These are phyloP conservation scores for Drosophila neoperkinsi DNA, from an alignment of 2,888 invertebrate species.

Conservation along the genomic window DNA sequence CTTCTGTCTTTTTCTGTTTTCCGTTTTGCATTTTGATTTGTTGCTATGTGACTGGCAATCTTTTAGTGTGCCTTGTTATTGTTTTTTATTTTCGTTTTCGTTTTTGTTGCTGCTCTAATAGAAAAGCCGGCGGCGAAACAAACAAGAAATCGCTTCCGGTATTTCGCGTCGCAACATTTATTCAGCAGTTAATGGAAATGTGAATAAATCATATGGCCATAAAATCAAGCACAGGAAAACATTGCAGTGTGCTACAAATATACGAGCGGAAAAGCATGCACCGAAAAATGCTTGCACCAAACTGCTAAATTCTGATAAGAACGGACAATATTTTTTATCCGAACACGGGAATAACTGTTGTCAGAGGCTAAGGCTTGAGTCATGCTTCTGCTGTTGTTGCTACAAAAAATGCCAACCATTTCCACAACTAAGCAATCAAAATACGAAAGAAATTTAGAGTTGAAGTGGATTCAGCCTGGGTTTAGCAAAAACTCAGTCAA, in stretches of 20 bases:
- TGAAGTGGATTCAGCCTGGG: neutral
- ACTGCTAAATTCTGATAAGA: slow-evolving; percentile 40
- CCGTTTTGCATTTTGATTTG: slow-evolving; percentile 78
- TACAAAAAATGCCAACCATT: slow-evolving; percentile 3
- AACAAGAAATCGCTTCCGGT: slow-evolving; percentile 80
- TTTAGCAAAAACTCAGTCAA: slow-evolving; percentile 2
- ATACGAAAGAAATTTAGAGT: neutral
- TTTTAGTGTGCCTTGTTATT: slow-evolving; percentile 42
- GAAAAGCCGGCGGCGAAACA: slow-evolving; percentile 37
- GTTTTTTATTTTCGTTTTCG: neutral
- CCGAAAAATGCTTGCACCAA: slow-evolving; percentile 19
- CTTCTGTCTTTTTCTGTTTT: slow-evolving; percentile 43
- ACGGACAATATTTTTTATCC: slow-evolving; percentile 34
- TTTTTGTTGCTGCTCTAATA: slow-evolving; percentile 29
- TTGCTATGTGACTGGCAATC: slow-evolving; percentile 56
- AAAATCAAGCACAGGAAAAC: slow-evolving; percentile 73
- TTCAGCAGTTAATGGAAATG: slow-evolving; percentile 79
- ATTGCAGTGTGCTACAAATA: slow-evolving; percentile 48
- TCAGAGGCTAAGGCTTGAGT: neutral
- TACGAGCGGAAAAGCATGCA: slow-evolving; percentile 45
- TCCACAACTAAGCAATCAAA: neutral
- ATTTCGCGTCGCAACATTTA: slow-evolving; percentile 79
- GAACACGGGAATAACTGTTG: neutral
- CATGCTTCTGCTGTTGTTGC: neutral
- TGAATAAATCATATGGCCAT: slow-evolving; percentile 75